These are phyloP conservation scores for Cladorhizidae sp. DNA, from an alignment of 37 sponge, comb jelly and placozoan species.

Conservation along the genomic window DNA sequence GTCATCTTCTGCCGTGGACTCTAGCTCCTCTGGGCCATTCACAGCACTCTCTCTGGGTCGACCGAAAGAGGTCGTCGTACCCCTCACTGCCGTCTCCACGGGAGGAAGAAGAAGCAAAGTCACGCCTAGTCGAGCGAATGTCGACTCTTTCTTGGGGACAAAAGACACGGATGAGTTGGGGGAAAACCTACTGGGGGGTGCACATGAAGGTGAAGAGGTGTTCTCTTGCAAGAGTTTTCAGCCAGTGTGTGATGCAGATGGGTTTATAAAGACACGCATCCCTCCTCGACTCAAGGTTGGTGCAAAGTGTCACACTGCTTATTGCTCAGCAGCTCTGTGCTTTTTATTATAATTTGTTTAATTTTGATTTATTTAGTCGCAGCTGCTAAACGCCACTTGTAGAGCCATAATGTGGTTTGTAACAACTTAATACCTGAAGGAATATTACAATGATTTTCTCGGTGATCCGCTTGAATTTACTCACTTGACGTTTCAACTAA, in stretches of 20 bases:
- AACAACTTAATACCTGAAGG: no score
- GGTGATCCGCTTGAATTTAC: no score
- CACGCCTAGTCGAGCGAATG: neutral
- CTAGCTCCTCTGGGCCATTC: neutral
- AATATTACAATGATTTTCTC: no score
- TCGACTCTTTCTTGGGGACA: neutral
- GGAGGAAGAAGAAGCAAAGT: constrained; percentile 43
- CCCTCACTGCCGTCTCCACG: neutral
- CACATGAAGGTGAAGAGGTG: neutral
- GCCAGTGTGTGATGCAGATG: constrained; percentile 33
- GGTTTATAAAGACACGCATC: constrained; percentile 27
- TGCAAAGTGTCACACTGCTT: no score
- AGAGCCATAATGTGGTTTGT: no score
- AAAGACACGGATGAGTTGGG: constrained; percentile 19
- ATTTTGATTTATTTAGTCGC: no score
- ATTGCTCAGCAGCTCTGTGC: no score
- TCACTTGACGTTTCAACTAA: no score
- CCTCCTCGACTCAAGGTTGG: constrained; percentile 27
- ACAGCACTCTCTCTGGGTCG: neutral
- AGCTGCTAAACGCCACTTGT: no score
- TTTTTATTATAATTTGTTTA: no score
- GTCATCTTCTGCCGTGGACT: neutral
- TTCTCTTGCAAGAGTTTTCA: constrained; percentile 8
- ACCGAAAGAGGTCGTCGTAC: neutral
- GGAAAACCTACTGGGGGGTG: constrained; percentile 26